Conservation (phyloP, 2,888 invertebrate species). For the Plutella xylostella region DNA sequence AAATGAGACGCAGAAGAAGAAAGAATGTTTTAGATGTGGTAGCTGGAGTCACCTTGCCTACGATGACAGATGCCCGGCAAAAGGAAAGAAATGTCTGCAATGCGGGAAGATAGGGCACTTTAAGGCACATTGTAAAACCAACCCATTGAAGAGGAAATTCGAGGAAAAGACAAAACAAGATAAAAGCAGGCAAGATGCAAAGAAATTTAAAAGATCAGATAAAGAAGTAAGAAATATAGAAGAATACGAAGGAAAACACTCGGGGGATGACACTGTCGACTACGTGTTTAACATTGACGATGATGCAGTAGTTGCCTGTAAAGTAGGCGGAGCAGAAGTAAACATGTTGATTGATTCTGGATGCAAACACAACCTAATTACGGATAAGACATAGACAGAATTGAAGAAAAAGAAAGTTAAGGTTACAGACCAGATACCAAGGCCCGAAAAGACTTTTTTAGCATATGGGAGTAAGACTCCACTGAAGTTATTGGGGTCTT, state of each 20-base stretch:
- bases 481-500: not conserved
- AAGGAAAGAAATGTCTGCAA: too few species aligned
- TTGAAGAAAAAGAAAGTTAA: not conserved
- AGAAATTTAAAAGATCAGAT: not conserved
- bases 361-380: not conserved
- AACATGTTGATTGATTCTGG: slow-evolving; percentile 19
- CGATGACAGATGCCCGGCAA: not conserved
- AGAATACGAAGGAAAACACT: not conserved
- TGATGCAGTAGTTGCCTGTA: slow-evolving; percentile 12
- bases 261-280: slow-evolving; percentile 5
- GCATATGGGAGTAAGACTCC: slow-evolving; percentile 4
- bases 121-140: not conserved
- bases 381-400: slow-evolving; percentile 1
- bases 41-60: not conserved
- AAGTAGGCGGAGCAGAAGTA: slow-evolving; percentile 15
- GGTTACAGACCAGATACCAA: not conserved
- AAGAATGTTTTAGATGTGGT: not conserved
- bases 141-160: not conserved
- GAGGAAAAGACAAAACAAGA: not conserved
- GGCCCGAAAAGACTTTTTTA: not conserved
- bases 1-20: not conserved
- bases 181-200: too few species aligned
- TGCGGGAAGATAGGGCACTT: too few species aligned
- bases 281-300: slow-evolving; percentile 17
- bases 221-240: not conserved